Evolutionary conservation across 2,113 vertebrate species (phyloP).

Genomic region (Diadophis punctatus): DNA sequence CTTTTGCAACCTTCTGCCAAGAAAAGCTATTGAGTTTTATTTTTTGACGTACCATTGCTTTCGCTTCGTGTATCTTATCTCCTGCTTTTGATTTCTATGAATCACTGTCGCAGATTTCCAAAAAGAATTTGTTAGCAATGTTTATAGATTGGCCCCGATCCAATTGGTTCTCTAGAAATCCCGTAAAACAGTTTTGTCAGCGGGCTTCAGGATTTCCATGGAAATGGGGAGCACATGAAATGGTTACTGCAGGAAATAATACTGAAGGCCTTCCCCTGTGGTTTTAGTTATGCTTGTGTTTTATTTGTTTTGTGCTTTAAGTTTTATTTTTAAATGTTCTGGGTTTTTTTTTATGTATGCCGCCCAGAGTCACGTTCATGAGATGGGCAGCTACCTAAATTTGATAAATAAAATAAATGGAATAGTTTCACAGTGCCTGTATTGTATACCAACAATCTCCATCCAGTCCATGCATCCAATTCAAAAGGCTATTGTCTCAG

Average conservation of each 20-base stretch:
- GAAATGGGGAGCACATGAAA: neutral
- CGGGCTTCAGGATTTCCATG: neutral
- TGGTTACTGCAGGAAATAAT: neutral
- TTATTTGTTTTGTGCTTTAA: neutral
- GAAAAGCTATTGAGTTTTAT: neutral
- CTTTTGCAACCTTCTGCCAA: too few relatives aligned
- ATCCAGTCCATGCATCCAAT: neutral
- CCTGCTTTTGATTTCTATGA: neutral
- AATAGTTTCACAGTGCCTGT: neutral
- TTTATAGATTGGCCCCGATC: neutral
- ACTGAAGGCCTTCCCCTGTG: neutral
- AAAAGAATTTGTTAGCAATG: neutral
- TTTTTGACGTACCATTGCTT: neutral
- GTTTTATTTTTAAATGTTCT: neutral
- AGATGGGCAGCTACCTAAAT: neutral
- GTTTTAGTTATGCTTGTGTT: neutral
- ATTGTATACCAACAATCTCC: neutral
- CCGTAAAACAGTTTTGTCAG: neutral
- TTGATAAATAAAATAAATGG: neutral
- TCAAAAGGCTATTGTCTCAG: neutral
- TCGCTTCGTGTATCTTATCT: neutral
- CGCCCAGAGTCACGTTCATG: neutral
- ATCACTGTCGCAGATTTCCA: neutral
- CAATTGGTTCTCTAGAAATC: neutral
- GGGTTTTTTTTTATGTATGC: neutral